phyloP scores from a whole-genome alignment of 2,888 invertebrate species.

The Thecocarcelia acutangulata region DNA sequence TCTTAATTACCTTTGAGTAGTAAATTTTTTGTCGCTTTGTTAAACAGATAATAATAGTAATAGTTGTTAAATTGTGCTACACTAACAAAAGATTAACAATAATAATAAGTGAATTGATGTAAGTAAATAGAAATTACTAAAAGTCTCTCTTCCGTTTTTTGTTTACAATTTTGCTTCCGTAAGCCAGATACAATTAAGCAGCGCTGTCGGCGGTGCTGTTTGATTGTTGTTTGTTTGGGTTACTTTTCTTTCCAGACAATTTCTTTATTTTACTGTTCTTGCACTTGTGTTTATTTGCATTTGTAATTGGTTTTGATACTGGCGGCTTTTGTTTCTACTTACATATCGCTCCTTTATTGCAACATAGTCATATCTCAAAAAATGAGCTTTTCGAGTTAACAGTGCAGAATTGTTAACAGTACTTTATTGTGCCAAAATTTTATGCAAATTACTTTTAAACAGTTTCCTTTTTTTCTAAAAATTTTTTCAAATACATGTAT shows the following conservation, averaged over 20 bases:
- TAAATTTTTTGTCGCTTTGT: background rate
- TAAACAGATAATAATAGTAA: background rate
- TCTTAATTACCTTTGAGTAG: too few species aligned
- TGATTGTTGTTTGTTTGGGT: background rate
- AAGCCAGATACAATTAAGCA: conserved; percentile 15
- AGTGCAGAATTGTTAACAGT: too few species aligned
- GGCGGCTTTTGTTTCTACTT: conserved; percentile 3
- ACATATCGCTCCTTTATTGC: too few species aligned
- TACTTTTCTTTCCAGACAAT: background rate
- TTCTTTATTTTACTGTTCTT: conserved; percentile 1
- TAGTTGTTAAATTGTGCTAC: background rate
- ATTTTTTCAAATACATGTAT: too few species aligned
- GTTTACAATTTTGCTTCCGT: background rate
- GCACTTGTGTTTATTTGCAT: conserved; percentile 1
- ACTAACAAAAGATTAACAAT: background rate
- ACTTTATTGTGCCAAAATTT: too few species aligned
- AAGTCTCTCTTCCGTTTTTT: too few species aligned
- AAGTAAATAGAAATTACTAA: background rate
- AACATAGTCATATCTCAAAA: too few species aligned
- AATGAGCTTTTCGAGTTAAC: too few species aligned
- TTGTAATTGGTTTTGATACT: background rate
- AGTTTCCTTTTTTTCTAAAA: too few species aligned
- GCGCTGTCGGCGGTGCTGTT: conserved; percentile 20
- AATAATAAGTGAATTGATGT: conserved; percentile 6
- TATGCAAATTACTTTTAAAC: too few species aligned